phyloP scores from a whole-genome alignment of 2,113 vertebrate genomes.

The Astur gentilis region DNA sequence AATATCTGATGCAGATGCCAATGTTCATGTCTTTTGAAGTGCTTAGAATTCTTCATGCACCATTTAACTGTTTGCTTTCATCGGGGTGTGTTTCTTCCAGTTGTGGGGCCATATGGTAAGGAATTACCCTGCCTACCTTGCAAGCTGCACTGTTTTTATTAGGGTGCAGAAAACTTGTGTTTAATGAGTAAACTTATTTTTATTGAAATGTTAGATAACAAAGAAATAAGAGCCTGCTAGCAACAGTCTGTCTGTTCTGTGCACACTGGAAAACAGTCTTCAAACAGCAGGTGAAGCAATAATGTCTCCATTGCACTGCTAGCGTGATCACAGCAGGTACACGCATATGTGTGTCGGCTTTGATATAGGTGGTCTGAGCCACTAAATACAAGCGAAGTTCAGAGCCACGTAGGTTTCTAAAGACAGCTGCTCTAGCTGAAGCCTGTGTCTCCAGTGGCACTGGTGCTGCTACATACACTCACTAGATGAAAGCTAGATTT shows the following conservation, averaged over 20 bases:
- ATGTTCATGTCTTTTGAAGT: not conserved
- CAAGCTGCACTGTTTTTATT: not conserved
- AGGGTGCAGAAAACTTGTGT: not conserved
- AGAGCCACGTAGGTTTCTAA: not conserved
- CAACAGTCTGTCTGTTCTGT: not conserved
- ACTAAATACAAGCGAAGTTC: not conserved
- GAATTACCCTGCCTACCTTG: not conserved
- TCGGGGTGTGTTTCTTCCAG: not conserved
- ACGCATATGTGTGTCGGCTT: not conserved
- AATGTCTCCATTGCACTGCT: not conserved
- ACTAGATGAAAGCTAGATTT: not conserved
- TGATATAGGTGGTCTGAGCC: not conserved
- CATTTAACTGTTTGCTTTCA: not conserved
- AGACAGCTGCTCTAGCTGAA: not conserved
- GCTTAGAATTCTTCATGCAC: not conserved
- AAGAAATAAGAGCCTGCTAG: not conserved
- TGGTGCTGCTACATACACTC: rapidly evolving
- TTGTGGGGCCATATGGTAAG: not conserved
- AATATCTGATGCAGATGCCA: not conserved
- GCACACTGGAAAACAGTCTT: not conserved
- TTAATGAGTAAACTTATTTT: not conserved
- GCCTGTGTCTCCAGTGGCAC: not conserved
- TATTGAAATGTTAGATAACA: not conserved
- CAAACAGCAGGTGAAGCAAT: not conserved
- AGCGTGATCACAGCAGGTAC: not conserved